Base-by-base conservation (phyloP, 1,140 invertebrate species). In the Orchestia grillus region DNA sequence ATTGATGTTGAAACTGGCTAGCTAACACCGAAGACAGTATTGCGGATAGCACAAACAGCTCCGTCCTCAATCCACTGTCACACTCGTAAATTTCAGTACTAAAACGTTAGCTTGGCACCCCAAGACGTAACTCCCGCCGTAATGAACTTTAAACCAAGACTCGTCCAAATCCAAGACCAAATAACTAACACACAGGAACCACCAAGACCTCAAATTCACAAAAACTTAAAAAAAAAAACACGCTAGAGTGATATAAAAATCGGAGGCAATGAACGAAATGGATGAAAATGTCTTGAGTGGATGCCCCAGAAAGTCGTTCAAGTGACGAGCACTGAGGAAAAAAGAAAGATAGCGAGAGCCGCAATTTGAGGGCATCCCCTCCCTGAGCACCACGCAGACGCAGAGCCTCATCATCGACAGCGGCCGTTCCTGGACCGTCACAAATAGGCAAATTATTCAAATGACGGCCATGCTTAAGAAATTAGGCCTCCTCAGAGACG, bases 391-490 rank as follows among this genome's bases (percentile, higher is more conserved):
- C 41, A 44, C 44, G 92, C 44, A 94, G 92, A 47, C 44, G 43
- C 43, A 47, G 43, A 45, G 92, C 92, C 92, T 94, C 92, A 94
- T 94, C 92, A 94, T 94, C 92, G 92, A 44, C 92, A 94, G 92
- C 92, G 92, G 92, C 92, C 92, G 92, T 47, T 94, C 44, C 92
- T 45, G 44, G 92, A 94, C 92, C 92, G 92, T 94, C 92, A 94
- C 92, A 94, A 94, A 94, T 94, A 94, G 92, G 92, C 92, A 94
- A 94, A 94, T 94, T 94, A 94, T 94, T 94, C 92, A 94, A 94
- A 94, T 94, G 92, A 47, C 92, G 92, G 43, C 92, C 92, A 94
- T 94, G 92, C 92, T 94, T 94, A 94, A 94, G 92, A 94, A 94
- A 94, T 94, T 94, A 94, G 92, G 44, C 92, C 43, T 47, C 92